Conservation (phyloP, 1,140 invertebrate species). For the Neuroterus valhalla region DNA sequence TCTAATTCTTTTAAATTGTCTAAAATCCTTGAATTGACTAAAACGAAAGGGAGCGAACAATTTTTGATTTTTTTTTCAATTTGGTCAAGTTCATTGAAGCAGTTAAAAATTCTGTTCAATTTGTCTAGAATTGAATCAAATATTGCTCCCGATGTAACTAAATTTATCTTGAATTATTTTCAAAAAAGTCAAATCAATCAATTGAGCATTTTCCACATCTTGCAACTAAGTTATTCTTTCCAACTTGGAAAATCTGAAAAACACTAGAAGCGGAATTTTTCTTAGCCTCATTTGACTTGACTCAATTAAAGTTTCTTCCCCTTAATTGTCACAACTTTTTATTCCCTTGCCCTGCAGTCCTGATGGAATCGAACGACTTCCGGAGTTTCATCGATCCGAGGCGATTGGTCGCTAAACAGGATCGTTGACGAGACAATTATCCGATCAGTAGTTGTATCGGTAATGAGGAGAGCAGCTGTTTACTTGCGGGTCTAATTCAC, state of each 20-base stretch:
- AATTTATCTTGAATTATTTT: too few species aligned
- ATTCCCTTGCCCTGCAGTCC: neutral
- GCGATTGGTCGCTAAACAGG: constrained; percentile 6
- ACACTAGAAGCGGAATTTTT: neutral
- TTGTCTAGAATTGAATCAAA: too few species aligned
- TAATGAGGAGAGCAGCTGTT: constrained; percentile 25
- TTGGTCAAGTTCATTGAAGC: too few species aligned
- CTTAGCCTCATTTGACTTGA: neutral
- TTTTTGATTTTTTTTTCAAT: too few species aligned
- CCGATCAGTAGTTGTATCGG: constrained; percentile 1
- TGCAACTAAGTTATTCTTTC: too few species aligned
- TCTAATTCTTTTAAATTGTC: too few species aligned
- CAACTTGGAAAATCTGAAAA: neutral
- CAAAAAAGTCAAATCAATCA: too few species aligned
- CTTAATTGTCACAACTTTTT: constrained; percentile 6
- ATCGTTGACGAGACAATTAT: constrained; percentile 25
- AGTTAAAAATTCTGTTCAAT: too few species aligned
- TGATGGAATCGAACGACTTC: constrained; percentile 24
- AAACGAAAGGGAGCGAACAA: too few species aligned
- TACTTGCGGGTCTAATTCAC: constrained; percentile 27
- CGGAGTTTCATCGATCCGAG: neutral
- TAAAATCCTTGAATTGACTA: too few species aligned
- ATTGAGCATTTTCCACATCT: too few species aligned
- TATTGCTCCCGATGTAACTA: too few species aligned
- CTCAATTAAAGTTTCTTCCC: neutral